Evolutionary conservation across 2,113 vertebrate species (phyloP).

Genomic region (Pelobates fuscus): DNA sequence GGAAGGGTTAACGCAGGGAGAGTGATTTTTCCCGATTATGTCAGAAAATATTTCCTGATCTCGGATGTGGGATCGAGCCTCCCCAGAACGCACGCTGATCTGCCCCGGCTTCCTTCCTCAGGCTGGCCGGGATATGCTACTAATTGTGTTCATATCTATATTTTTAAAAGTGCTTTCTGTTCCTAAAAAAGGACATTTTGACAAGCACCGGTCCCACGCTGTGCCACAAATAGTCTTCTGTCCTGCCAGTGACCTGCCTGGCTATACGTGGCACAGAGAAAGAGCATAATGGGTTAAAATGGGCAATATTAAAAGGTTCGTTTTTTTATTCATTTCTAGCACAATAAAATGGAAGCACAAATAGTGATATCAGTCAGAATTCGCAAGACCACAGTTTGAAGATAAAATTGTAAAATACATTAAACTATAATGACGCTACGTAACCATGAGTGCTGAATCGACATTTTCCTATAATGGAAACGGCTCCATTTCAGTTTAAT

Average conservation of each 20-base stretch:
- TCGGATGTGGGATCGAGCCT: conserved; percentile 18
- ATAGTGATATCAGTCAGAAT: too few relatives aligned
- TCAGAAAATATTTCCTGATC: conserved; percentile 24
- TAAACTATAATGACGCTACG: too few relatives aligned
- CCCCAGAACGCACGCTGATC: conserved; percentile 24
- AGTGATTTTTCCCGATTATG: conserved; percentile 39
- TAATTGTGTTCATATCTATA: conserved; percentile 46
- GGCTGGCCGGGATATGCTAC: conserved; percentile 20
- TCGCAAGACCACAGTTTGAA: too few relatives aligned
- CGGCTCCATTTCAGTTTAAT: too few relatives aligned
- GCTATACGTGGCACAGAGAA: too few relatives aligned
- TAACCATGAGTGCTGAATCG: too few relatives aligned
- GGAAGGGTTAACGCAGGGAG: not conserved
- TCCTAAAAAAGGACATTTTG: conserved; percentile 36
- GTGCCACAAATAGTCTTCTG: conserved; percentile 24
- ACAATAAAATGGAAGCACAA: too few relatives aligned
- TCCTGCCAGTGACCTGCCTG: conserved; percentile 16
- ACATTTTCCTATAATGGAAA: too few relatives aligned
- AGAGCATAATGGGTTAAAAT: not conserved
- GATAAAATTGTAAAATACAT: too few relatives aligned
- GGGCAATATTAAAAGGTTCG: too few relatives aligned
- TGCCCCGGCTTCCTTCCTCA: conserved; percentile 47
- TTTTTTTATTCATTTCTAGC: too few relatives aligned
- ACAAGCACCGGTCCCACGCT: conserved; percentile 27
- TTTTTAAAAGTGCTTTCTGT: conserved; percentile 43